phyloP scores from a whole-genome alignment of 2,888 invertebrate genomes.

The Andrena trimmerana region DNA sequence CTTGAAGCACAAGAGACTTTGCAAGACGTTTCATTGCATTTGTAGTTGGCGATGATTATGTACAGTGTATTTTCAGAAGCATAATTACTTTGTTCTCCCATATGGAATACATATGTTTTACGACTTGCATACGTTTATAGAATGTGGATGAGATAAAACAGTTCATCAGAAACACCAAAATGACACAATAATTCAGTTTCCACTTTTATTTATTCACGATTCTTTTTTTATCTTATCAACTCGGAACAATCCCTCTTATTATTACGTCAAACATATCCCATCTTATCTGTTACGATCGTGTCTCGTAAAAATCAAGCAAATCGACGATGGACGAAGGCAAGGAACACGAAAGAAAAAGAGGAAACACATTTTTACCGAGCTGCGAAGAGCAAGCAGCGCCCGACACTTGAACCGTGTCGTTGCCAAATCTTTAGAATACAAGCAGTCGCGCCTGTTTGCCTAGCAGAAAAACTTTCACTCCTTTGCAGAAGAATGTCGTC shows the following conservation, averaged over 20 bases:
- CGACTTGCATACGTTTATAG: too few species aligned
- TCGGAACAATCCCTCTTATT: background rate
- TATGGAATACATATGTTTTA: background rate
- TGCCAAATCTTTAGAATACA: conserved; percentile 67
- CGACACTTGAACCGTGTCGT: conserved; percentile 55
- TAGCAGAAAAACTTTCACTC: conserved; percentile 66
- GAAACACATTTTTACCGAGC: conserved; percentile 38
- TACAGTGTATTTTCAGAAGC: too few species aligned
- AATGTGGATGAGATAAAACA: too few species aligned
- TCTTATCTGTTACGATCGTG: too few species aligned
- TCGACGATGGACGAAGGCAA: background rate
- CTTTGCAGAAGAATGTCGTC: conserved; percentile 47
- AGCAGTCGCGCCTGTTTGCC: conserved; percentile 58
- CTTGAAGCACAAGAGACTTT: too few species aligned
- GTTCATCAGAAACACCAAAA: background rate
- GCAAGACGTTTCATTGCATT: too few species aligned
- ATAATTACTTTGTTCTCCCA: background rate
- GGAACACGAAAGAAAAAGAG: conserved; percentile 9
- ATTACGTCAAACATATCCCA: background rate
- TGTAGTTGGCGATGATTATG: too few species aligned
- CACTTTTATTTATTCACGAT: background rate
- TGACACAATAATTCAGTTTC: background rate
- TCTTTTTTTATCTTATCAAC: background rate
- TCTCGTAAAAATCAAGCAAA: background rate
- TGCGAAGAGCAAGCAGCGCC: conserved; percentile 43